Conservation (phyloP, 2,797 vertebrate species). For the Pangasius djambal region DNA sequence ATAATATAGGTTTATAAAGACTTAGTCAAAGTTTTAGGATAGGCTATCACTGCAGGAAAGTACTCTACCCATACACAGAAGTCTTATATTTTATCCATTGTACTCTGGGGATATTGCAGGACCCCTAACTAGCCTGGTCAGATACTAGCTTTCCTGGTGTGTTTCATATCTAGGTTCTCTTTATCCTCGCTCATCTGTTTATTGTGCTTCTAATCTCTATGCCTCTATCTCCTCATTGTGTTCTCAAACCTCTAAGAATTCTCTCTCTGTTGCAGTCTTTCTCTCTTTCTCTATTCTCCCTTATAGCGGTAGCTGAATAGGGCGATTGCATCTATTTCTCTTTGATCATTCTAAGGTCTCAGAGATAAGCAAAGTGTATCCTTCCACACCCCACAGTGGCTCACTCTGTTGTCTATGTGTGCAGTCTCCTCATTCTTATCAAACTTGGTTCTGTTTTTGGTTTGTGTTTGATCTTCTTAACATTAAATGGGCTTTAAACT, state of each 20-base stretch:
- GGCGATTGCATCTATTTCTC: constrained; percentile 52
- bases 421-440: not conserved
- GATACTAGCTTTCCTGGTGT: not conserved
- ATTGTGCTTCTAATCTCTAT: constrained; percentile 49
- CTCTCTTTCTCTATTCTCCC: constrained; percentile 20
- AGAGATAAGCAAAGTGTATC: constrained; percentile 46
- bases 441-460: constrained; percentile 7
- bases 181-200: constrained; percentile 37
- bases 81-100: not conserved
- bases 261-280: not conserved
- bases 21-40: not conserved
- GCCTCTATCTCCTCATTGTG: constrained; percentile 53
- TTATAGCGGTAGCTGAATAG: constrained; percentile 35
- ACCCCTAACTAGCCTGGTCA: not conserved
- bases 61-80: not conserved
- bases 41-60: not conserved
- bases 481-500: not conserved
- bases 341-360: constrained; percentile 54
- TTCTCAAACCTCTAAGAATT: constrained; percentile 32
- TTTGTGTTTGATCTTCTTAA: not conserved
- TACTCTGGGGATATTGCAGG: not conserved
- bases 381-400: constrained; percentile 16
- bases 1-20: not conserved
- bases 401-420: constrained; percentile 34
- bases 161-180: constrained; percentile 46